A percentile compares a stretch with the other conserved stretches of the same genome.
phyloP scores from a whole-genome alignment of 2,888 invertebrate genomes.

The Euzophera pinguis region DNA sequence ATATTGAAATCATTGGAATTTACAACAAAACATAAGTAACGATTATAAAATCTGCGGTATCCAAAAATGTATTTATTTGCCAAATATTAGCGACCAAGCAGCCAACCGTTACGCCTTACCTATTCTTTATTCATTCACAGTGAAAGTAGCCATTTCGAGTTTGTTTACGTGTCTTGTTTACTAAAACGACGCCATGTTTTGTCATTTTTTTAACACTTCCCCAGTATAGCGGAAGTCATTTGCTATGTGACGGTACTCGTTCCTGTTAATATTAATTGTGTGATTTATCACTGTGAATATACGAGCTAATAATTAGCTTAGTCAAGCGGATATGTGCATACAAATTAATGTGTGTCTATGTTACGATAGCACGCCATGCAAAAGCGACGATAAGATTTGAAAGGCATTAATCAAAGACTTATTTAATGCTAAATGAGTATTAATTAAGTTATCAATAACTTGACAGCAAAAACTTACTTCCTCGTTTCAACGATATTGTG shows the following conservation, averaged over 20 bases:
- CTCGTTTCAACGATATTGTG: no score
- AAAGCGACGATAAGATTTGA: neutral
- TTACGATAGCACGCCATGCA: neutral
- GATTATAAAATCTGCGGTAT: neutral
- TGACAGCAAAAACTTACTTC: neutral
- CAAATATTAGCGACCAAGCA: conserved; percentile 8
- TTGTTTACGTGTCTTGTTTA: conserved; percentile 59
- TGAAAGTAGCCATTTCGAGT: conserved; percentile 63
- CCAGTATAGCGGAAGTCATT: conserved; percentile 30
- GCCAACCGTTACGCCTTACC: conserved; percentile 41
- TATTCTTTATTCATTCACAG: conserved; percentile 55
- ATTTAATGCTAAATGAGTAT: neutral
- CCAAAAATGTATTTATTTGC: neutral
- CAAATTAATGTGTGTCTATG: neutral
- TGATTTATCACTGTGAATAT: neutral
- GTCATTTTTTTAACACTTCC: conserved; percentile 37
- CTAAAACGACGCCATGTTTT: conserved; percentile 26
- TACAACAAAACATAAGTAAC: no score
- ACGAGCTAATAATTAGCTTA: neutral
- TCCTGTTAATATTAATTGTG: conserved; percentile 5
- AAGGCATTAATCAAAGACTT: neutral
- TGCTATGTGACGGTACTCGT: neutral
- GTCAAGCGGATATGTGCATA: neutral
- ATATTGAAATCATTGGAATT: no score
- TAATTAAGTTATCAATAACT: neutral